Evolutionary conservation across 92 coral and sea anemone genomes (phyloP).

Genomic region (Porites cylindrica): DNA sequence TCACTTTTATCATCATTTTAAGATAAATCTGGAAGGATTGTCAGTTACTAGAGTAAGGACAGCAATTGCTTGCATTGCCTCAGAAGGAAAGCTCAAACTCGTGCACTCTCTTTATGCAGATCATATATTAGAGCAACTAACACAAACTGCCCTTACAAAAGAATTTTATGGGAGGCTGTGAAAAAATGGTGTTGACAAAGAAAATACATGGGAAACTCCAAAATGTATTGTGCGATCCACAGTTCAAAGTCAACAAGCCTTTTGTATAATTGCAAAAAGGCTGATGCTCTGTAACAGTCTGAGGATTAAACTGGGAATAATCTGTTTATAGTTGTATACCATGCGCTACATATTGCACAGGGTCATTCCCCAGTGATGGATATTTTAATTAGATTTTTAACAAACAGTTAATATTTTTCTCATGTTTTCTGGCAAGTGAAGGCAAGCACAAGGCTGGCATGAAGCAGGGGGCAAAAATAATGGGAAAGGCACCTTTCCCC

Average conservation of each 20-base stretch:
- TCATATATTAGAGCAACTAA: slow-evolving; percentile 90
- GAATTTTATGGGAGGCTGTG: slow-evolving; percentile 71
- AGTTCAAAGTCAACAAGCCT: no score
- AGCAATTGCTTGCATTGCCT: slow-evolving; percentile 79
- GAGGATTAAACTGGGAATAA: no score
- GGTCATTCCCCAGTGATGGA: background rate
- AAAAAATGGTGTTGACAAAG: slow-evolving; percentile 1
- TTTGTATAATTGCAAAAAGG: no score
- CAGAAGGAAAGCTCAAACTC: slow-evolving; percentile 90
- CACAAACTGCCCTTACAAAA: slow-evolving; percentile 61
- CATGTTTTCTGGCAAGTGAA: no score
- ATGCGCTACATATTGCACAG: background rate
- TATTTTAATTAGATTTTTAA: no score
- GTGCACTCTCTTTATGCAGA: slow-evolving; percentile 73
- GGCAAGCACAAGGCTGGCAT: no score
- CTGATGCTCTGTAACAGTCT: no score
- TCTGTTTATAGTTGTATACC: no score
- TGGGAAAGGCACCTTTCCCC: no score
- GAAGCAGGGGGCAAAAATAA: no score
- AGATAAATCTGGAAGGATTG: slow-evolving; percentile 70
- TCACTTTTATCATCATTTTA: slow-evolving; percentile 96
- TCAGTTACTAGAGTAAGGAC: slow-evolving; percentile 82
- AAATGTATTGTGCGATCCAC: no score
- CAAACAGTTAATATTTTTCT: background rate
- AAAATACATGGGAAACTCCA: no score